These are phyloP conservation scores for Pristionchus exspectatus DNA, from an alignment of 2,888 invertebrate species.

Conservation along the genomic window DNA sequence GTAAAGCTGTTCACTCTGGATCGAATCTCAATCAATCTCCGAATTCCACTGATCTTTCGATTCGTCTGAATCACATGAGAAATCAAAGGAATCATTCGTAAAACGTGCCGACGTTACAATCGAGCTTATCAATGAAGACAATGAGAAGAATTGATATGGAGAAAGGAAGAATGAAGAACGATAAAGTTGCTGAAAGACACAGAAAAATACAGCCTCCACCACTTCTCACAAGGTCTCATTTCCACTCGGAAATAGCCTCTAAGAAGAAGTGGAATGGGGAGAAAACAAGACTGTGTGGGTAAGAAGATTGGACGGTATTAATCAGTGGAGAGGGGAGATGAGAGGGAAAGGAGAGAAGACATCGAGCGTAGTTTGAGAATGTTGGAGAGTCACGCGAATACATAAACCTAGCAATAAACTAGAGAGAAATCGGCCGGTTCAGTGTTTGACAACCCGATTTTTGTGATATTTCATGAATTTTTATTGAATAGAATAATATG, in stretches of 20 bases:
- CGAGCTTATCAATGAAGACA: constrained; percentile 10
- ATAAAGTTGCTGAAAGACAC: neutral
- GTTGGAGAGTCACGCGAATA: neutral
- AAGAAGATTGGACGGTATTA: neutral
- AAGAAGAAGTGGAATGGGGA: neutral
- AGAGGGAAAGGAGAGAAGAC: neutral
- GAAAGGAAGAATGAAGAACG: neutral
- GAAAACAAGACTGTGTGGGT: constrained; percentile 2
- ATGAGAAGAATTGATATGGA: neutral
- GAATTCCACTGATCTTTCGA: neutral
- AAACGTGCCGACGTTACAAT: neutral
- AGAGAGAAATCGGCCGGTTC: neutral
- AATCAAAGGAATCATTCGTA: neutral
- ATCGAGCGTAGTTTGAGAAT: neutral
- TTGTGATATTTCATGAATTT: neutral
- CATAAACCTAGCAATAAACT: neutral
- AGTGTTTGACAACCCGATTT: neutral
- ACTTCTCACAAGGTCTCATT: constrained; percentile 31
- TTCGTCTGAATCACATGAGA: neutral
- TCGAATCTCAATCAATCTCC: neutral
- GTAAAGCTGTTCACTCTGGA: constrained; percentile 21
- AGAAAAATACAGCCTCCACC: neutral
- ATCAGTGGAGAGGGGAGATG: constrained; percentile 12
- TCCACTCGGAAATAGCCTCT: constrained; percentile 43
- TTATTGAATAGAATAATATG: neutral